phyloP scores from a whole-genome alignment of 2,797 vertebrate species.

The Acrossocheilus fasciatus region DNA sequence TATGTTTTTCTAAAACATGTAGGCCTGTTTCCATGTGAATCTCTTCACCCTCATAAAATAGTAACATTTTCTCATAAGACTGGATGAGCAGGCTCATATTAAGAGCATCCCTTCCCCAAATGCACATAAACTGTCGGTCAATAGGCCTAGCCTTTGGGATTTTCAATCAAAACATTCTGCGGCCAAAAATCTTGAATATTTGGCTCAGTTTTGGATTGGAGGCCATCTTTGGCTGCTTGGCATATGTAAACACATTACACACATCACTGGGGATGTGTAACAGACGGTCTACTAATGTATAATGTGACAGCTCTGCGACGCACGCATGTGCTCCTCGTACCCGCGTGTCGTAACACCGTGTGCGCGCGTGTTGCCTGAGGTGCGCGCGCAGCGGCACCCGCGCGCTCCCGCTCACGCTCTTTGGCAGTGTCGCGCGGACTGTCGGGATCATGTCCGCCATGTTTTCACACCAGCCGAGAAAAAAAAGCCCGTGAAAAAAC shows the following conservation, averaged over 20 bases:
- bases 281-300: not conserved
- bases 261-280: not conserved
- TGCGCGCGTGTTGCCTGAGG: slow-evolving; percentile 63
- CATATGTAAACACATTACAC: not conserved
- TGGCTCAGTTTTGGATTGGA: not conserved
- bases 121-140: not conserved
- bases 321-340: slow-evolving; percentile 39
- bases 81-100: not conserved
- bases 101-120: not conserved
- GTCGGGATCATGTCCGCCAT: slow-evolving; percentile 96
- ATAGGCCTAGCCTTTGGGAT: not conserved
- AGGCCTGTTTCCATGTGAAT: not conserved
- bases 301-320: slow-evolving; percentile 12
- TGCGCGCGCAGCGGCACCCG: slow-evolving; percentile 67
- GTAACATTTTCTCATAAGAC: not conserved
- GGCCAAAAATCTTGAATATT: not conserved
- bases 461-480: slow-evolving; percentile 89
- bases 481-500: slow-evolving; percentile 83
- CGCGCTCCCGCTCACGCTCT: slow-evolving; percentile 64
- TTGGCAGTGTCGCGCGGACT: slow-evolving; percentile 81
- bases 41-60: not conserved
- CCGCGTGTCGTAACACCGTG: not conserved
- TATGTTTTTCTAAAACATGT: not conserved
- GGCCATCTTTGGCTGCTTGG: not conserved
- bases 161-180: not conserved